These are phyloP conservation scores for Phengaris arion DNA, from an alignment of 2,888 invertebrate genomes.

Conservation along the genomic window DNA sequence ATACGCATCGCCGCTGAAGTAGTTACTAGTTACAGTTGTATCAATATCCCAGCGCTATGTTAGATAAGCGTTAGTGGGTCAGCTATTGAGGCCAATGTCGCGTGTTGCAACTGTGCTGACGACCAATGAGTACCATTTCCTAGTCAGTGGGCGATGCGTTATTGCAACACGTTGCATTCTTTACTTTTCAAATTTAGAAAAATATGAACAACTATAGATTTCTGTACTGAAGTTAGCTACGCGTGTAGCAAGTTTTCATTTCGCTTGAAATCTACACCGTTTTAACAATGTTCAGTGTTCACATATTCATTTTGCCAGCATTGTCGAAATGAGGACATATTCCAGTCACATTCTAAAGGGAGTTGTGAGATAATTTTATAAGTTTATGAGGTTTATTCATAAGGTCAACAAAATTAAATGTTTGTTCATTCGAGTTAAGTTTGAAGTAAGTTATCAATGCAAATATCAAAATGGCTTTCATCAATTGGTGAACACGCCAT, in stretches of 20 bases:
- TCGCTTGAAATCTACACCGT: no score
- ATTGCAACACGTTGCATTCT: constrained; percentile 38
- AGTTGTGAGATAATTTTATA: no score
- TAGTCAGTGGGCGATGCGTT: constrained; percentile 42
- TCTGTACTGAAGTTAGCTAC: neutral
- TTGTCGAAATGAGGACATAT: no score
- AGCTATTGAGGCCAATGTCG: constrained; percentile 72
- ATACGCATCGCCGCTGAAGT: neutral
- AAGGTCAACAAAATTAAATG: no score
- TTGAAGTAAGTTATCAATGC: no score
- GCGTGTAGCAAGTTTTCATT: neutral
- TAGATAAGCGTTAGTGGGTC: constrained; percentile 73
- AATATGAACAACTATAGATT: neutral
- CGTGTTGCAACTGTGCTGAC: constrained; percentile 66
- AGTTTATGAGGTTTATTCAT: no score
- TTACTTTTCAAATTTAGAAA: constrained; percentile 37
- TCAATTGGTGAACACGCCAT: neutral
- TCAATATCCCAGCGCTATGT: constrained; percentile 45
- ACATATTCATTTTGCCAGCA: no score
- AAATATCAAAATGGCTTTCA: no score
- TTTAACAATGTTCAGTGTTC: no score
- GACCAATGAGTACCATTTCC: constrained; percentile 68
- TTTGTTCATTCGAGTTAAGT: no score
- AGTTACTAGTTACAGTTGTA: constrained; percentile 32
- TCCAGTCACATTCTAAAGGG: no score